These are phyloP conservation scores for Bubo bubo DNA, from an alignment of 2,113 vertebrate genomes.

Conservation along the genomic window DNA sequence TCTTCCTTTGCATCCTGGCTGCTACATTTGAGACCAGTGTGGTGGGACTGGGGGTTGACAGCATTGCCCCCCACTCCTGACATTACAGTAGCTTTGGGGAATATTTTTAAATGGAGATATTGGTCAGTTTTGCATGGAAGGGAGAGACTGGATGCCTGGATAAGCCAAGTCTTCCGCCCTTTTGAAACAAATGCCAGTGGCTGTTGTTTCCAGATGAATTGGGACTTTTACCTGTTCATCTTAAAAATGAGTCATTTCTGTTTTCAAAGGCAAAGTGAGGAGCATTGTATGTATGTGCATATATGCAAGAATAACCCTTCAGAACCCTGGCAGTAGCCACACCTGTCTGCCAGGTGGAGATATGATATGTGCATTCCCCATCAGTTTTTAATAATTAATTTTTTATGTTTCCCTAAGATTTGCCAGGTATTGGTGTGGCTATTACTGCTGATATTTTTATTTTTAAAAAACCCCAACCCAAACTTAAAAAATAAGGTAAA, in stretches of 20 bases:
- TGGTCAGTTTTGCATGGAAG: neutral
- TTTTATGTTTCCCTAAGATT: neutral
- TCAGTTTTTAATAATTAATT: neutral
- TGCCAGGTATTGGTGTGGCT: neutral
- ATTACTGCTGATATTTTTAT: neutral
- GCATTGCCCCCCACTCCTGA: rapidly evolving
- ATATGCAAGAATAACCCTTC: neutral
- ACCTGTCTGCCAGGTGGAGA: neutral
- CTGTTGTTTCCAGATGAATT: neutral
- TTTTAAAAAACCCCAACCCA: neutral
- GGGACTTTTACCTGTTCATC: neutral
- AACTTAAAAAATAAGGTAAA: neutral
- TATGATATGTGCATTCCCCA: neutral
- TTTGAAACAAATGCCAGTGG: neutral
- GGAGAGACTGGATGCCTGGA: neutral
- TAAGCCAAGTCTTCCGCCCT: neutral
- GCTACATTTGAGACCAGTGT: rapidly evolving
- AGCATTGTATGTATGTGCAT: neutral
- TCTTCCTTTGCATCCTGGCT: neutral
- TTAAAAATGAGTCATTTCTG: neutral
- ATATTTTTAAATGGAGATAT: neutral
- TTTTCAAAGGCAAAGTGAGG: neutral
- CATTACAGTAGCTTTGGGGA: neutral
- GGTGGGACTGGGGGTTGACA: neutral
- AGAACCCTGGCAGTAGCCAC: neutral